Evolutionary conservation across 92 coral and sea anemone species (phyloP).

Genomic region (Epizoanthus scotinus): DNA sequence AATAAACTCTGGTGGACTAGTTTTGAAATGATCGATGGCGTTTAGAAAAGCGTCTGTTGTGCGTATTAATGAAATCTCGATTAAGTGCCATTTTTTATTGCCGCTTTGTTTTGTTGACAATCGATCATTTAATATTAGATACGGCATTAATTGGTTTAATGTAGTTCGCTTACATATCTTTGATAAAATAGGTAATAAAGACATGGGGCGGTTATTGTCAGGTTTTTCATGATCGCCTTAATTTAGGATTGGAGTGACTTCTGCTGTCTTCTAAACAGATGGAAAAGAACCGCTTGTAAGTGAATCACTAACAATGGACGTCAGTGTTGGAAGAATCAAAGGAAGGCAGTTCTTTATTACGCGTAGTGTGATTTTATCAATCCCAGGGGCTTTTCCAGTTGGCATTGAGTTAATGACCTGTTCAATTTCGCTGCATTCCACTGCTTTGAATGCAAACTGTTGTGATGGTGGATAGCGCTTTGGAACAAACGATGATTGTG

Average conservation of each 20-base stretch:
- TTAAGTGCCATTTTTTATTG: constrained; percentile 22
- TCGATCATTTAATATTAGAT: neutral
- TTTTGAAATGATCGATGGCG: too few relatives aligned
- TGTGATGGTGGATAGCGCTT: constrained; percentile 5
- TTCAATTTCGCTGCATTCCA: constrained; percentile 28
- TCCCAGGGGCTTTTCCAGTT: constrained; percentile 21
- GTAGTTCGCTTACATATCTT: constrained; percentile 25
- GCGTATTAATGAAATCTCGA: too few relatives aligned
- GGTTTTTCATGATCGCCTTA: neutral
- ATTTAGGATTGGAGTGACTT: neutral
- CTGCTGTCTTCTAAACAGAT: neutral
- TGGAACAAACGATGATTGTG: neutral
- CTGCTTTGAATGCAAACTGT: constrained; percentile 15
- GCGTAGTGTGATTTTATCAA: constrained; percentile 24
- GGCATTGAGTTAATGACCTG: constrained; percentile 2
- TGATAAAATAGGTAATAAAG: neutral
- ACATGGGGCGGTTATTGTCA: neutral
- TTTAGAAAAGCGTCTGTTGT: too few relatives aligned
- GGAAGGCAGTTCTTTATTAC: constrained; percentile 28
- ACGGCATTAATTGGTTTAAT: constrained; percentile 9
- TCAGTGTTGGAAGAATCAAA: too few relatives aligned
- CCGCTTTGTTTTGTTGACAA: constrained; percentile 22
- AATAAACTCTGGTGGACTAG: too few relatives aligned
- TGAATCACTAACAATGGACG: too few relatives aligned
- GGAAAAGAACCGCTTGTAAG: too few relatives aligned